Evolutionary conservation across 2,797 vertebrate genomes (phyloP).

Genomic region (Myotis pilosus): DNA sequence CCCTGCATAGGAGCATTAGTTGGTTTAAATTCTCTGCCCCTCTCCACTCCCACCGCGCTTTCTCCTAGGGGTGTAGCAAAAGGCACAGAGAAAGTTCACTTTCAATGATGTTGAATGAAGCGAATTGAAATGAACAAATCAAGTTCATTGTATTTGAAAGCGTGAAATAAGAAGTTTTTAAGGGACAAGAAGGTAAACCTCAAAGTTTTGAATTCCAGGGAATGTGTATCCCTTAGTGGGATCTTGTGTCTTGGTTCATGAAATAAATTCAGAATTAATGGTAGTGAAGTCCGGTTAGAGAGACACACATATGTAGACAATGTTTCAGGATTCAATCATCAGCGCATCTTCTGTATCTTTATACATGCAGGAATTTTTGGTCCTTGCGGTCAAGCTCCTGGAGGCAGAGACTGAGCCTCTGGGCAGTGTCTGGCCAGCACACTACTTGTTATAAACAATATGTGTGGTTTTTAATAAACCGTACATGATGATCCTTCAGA

Average conservation of each 20-base stretch:
- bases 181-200: neutral
- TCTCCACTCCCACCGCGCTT: neutral
- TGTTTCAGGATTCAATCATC: rapidly evolving
- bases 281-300: neutral
- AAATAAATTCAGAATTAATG: neutral
- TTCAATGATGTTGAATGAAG: neutral
- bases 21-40: neutral
- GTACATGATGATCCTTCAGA: neutral
- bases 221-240: neutral
- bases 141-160: neutral
- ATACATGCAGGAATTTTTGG: rapidly evolving
- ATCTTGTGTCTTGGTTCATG: neutral
- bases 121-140: neutral
- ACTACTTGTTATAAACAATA: neutral
- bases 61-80: rapidly evolving
- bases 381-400: neutral
- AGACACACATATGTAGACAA: rapidly evolving
- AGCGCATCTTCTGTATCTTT: rapidly evolving
- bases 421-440: neutral
- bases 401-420: neutral
- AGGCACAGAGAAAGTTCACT: neutral
- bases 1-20: rapidly evolving
- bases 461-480: neutral
- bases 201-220: neutral
- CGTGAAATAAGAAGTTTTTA: neutral